A percentile compares a stretch with the other conserved stretches of the same genome.
Conservation (phyloP, 2,113 vertebrate species). For the Variabilichromis moorii region DNA sequence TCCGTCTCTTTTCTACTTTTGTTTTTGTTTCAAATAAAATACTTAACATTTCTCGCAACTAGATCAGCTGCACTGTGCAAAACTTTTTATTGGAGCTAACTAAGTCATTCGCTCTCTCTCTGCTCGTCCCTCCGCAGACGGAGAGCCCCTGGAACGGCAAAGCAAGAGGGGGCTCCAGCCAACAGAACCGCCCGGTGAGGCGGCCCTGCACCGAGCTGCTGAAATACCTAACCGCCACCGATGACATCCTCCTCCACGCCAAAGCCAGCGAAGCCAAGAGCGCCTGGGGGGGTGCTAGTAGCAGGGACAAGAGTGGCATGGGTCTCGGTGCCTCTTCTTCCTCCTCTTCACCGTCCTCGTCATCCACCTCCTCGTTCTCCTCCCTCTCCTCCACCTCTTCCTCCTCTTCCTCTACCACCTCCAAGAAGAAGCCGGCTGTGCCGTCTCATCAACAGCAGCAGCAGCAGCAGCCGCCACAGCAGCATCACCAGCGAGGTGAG, state of each 20-base stretch:
- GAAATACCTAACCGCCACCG: conserved; percentile 95
- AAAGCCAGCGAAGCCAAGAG: conserved; percentile 88
- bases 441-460: conserved; percentile 64
- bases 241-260: conserved; percentile 88
- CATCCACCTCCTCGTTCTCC: conserved; percentile 71
- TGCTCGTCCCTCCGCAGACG: conserved; percentile 70
- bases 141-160: conserved; percentile 95
- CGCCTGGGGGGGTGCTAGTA: conserved; percentile 71
- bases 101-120: conserved; percentile 8
- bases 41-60: not conserved
- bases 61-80: not conserved
- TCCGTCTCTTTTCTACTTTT: conserved; percentile 1
- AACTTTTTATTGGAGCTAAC: conserved; percentile 5
- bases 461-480: conserved; percentile 77
- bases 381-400: conserved; percentile 69
- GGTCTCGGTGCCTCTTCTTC: conserved; percentile 61
- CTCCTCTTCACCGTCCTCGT: conserved; percentile 69
- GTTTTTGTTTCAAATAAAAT: conserved; percentile 15
- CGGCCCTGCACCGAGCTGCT: conserved; percentile 98
- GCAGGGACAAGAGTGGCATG: conserved; percentile 82
- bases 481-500: conserved; percentile 94
- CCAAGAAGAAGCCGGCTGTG: conserved; percentile 74
- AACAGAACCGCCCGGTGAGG: conserved; percentile 87
- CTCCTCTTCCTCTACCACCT: conserved; percentile 73
- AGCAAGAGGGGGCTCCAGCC: conserved; percentile 86